Evolutionary conservation across 2,888 invertebrate species (phyloP).

Genomic region (Microplitis manilae): DNA sequence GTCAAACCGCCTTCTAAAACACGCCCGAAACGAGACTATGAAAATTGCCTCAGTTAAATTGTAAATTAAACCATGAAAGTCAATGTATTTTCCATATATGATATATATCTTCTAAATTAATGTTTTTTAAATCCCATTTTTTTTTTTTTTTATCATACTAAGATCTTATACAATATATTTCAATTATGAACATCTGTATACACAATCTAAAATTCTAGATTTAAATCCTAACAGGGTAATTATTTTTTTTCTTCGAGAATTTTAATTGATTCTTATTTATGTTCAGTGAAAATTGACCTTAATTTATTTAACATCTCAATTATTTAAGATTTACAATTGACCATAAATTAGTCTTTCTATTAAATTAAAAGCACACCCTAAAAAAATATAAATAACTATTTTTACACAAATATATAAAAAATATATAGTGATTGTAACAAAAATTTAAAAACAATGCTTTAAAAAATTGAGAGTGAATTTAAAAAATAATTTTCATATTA

Average conservation of each 20-base stretch:
- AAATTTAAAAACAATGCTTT: no score
- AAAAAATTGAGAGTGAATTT: no score
- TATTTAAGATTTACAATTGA: no score
- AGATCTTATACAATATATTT: not conserved
- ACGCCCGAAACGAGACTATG: conserved; percentile 24
- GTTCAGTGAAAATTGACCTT: no score
- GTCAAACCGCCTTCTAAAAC: conserved; percentile 22
- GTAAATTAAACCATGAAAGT: conserved; percentile 7
- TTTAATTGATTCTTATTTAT: not conserved
- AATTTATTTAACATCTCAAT: no score
- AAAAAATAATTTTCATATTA: no score
- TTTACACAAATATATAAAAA: no score
- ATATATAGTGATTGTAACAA: no score
- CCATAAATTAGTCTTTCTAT: no score
- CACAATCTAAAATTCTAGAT: not conserved
- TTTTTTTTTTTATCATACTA: not conserved
- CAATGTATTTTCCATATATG: not conserved
- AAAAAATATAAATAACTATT: no score
- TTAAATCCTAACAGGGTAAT: not conserved
- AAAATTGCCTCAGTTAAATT: not conserved
- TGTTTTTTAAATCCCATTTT: not conserved
- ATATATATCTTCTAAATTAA: conserved; percentile 5
- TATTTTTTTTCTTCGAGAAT: not conserved
- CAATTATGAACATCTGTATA: not conserved
- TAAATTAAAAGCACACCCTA: no score